A percentile compares a stretch with the other conserved stretches of the same genome.
Conservation (phyloP, 2,113 vertebrate genomes). For the Gracilinanus agilis region DNA sequence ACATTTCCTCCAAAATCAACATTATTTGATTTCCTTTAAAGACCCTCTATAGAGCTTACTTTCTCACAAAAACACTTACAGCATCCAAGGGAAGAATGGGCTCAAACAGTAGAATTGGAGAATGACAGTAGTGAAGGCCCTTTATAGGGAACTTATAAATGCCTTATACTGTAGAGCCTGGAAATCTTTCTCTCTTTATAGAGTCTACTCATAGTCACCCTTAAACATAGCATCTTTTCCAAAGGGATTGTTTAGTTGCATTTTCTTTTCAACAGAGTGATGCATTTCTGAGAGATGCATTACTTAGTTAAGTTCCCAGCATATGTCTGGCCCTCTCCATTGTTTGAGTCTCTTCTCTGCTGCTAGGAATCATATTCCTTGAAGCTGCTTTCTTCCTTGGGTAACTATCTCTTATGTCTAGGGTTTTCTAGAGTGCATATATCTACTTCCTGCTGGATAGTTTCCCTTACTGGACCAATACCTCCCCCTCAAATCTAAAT, state of each 20-base stretch:
- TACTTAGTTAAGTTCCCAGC: not conserved
- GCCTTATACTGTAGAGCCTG: not conserved
- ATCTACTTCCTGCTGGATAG: not conserved
- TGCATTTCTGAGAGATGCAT: not conserved
- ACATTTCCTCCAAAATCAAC: not conserved
- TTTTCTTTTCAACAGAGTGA: not conserved
- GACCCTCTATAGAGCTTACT: too few relatives aligned
- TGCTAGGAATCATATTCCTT: not conserved
- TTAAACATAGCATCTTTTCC: not conserved
- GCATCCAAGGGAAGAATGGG: not conserved
- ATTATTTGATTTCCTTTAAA: too few relatives aligned
- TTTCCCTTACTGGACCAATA: not conserved
- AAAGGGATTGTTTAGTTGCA: not conserved
- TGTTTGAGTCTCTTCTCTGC: not conserved
- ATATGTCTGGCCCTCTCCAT: not conserved
- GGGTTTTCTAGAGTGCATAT: not conserved
- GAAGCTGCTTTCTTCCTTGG: not conserved
- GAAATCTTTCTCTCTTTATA: not conserved
- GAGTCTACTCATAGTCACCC: not conserved
- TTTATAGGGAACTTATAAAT: not conserved
- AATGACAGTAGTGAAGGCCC: not conserved
- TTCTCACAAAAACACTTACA: not conserved
- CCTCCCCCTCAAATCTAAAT: not conserved
- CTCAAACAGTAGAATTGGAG: not conserved
- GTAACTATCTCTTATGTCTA: not conserved